Conservation (phyloP, 35 echinoderm and acorn worm species). For the Strongylocentrotus purpuratus region DNA sequence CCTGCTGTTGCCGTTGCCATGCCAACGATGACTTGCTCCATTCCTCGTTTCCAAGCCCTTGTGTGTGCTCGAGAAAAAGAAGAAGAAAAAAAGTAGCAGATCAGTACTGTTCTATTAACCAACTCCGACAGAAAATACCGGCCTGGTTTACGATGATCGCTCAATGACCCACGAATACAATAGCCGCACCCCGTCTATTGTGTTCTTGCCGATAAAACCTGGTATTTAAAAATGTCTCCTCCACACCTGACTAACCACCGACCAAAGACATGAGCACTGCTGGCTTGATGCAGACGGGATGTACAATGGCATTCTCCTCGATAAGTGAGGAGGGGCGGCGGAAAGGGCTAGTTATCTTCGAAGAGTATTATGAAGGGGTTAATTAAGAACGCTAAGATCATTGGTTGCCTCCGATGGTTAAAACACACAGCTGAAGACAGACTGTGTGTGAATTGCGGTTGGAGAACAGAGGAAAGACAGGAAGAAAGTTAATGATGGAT, state of each 20-base stretch:
- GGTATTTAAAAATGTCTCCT: conserved; percentile 29
- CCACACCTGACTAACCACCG: not conserved
- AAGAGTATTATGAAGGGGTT: not conserved
- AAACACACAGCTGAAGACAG: not conserved
- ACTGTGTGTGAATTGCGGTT: not conserved
- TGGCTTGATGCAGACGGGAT: not conserved
- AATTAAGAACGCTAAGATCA: not conserved
- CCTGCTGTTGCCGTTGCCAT: conserved; percentile 52
- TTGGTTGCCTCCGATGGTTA: not conserved
- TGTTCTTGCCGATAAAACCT: not conserved
- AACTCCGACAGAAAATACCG: not conserved
- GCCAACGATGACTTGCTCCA: conserved; percentile 41
- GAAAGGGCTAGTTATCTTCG: not conserved
- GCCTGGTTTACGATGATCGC: conserved; percentile 25
- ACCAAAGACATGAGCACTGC: not conserved
- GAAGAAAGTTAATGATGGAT: too few species aligned
- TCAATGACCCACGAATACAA: conserved; percentile 30
- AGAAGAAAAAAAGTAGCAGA: not conserved
- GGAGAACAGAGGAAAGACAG: not conserved
- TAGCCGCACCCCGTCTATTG: conserved; percentile 23
- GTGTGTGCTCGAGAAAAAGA: not conserved
- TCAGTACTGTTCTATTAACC: not conserved
- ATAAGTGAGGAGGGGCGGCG: not conserved
- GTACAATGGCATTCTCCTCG: not conserved
- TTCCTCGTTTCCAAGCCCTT: not conserved